These are phyloP conservation scores for Galemys pyrenaicus DNA, from an alignment of 2,113 vertebrate species.

Conservation along the genomic window DNA sequence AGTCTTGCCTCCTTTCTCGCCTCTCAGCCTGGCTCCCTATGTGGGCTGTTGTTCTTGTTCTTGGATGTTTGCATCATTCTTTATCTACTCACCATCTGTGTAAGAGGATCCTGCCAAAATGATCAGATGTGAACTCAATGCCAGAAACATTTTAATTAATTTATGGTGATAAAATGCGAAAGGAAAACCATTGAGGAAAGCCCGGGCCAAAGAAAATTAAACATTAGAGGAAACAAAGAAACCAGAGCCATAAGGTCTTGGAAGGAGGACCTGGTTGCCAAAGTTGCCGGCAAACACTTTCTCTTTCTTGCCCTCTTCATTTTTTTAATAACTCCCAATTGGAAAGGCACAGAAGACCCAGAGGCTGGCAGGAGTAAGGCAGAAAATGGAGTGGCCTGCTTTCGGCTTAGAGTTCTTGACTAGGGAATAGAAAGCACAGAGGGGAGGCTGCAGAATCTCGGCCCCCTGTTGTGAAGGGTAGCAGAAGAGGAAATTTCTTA, in stretches of 20 bases:
- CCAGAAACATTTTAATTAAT: conserved; percentile 79
- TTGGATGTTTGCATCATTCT: conserved; percentile 55
- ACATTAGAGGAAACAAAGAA: conserved; percentile 78
- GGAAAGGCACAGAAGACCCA: conserved; percentile 3
- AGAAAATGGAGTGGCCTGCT: background rate
- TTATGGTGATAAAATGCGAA: conserved; percentile 79
- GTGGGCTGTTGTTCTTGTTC: conserved; percentile 70
- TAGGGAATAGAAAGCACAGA: background rate
- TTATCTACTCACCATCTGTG: conserved; percentile 72
- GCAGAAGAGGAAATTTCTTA: background rate
- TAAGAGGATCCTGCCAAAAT: conserved; percentile 77
- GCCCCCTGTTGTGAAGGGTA: background rate
- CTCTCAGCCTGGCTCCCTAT: conserved; percentile 35
- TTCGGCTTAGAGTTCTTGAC: background rate
- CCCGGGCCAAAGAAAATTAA: conserved; percentile 75
- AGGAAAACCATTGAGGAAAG: conserved; percentile 76
- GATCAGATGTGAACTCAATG: conserved; percentile 70
- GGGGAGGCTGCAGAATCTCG: background rate
- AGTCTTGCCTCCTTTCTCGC: background rate
- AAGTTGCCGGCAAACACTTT: conserved; percentile 27
- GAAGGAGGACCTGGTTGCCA: conserved; percentile 64
- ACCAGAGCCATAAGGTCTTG: conserved; percentile 56
- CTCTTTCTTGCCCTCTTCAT: conserved; percentile 34
- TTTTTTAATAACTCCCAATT: conserved; percentile 53
- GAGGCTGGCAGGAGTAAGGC: background rate